phyloP scores from a whole-genome alignment of 2,113 vertebrate species.

The Polyodon spathula region DNA sequence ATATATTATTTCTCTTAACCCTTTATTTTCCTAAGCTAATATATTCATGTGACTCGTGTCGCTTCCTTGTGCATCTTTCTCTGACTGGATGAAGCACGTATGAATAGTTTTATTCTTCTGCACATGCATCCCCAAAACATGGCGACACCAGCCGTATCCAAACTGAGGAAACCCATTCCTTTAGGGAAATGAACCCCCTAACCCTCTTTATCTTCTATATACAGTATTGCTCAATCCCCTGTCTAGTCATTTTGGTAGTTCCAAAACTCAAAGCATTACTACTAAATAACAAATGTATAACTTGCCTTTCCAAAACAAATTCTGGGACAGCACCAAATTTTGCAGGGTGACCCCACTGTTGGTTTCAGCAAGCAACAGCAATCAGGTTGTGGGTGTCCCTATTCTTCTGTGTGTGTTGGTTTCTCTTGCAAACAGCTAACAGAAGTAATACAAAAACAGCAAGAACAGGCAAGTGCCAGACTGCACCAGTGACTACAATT shows the following conservation, averaged over 20 bases:
- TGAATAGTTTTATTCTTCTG: slow-evolving; percentile 37
- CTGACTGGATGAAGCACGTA: too few species aligned
- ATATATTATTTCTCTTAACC: slow-evolving; percentile 75
- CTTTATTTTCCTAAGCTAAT: slow-evolving; percentile 63
- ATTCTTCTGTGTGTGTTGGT: slow-evolving; percentile 48
- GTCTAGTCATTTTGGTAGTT: neutral
- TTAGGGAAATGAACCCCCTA: neutral
- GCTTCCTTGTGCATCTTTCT: slow-evolving; percentile 42
- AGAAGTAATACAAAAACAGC: slow-evolving; percentile 60
- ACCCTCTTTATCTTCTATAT: slow-evolving; percentile 52
- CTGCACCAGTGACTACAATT: slow-evolving; percentile 68
- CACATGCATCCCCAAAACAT: slow-evolving; percentile 73
- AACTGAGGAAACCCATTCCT: slow-evolving; percentile 61
- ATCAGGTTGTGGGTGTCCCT: slow-evolving; percentile 43
- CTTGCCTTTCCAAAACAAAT: too few species aligned
- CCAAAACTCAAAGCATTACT: neutral
- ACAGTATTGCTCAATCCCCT: slow-evolving; percentile 66
- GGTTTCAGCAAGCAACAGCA: slow-evolving; percentile 58
- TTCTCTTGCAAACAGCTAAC: slow-evolving; percentile 56
- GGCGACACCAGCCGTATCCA: slow-evolving; percentile 64
- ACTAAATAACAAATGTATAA: neutral
- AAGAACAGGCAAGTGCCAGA: slow-evolving; percentile 78
- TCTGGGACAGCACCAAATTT: too few species aligned
- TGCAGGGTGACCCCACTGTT: too few species aligned
- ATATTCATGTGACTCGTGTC: slow-evolving; percentile 66